These are phyloP conservation scores for Drosophila ironensis DNA, from an alignment of 1,140 invertebrate genomes.

Conservation along the genomic window DNA sequence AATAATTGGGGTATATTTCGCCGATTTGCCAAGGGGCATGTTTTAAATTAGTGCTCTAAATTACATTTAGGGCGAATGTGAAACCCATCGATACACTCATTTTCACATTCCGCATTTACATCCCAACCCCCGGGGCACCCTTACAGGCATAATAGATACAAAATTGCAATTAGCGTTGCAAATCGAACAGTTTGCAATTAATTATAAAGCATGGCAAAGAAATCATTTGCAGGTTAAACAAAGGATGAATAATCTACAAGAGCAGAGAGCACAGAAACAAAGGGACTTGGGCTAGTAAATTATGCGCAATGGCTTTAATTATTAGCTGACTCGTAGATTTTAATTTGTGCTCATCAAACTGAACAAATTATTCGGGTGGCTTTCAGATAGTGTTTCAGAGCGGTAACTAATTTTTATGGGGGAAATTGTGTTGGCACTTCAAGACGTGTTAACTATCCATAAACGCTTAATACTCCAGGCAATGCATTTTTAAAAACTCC, in stretches of 20 bases:
- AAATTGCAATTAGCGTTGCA: conserved; percentile 66
- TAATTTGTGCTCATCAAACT: background rate
- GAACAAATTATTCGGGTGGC: too few species aligned
- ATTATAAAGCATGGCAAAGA: conserved; percentile 64
- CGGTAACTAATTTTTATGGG: too few species aligned
- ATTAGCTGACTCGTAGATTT: conserved; percentile 2
- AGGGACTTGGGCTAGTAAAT: background rate
- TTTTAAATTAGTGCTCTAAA: conserved; percentile 29
- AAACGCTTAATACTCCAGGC: conserved; percentile 11
- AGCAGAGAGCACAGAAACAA: background rate
- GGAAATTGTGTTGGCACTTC: background rate
- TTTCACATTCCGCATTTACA: too few species aligned
- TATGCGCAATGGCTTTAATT: conserved; percentile 5
- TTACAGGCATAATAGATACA: conserved; percentile 43
- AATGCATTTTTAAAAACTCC: conserved; percentile 6
- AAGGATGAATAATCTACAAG: conserved; percentile 31
- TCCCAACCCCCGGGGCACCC: too few species aligned
- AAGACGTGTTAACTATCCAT: conserved; percentile 2
- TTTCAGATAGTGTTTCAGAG: too few species aligned
- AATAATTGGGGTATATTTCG: background rate
- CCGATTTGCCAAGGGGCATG: conserved; percentile 8
- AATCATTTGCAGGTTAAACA: conserved; percentile 36
- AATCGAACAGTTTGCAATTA: conserved; percentile 68
- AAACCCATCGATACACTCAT: too few species aligned
- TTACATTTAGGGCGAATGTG: too few species aligned